phyloP scores from a whole-genome alignment of 2,888 invertebrate genomes.

The Stenotaenia linearis region DNA sequence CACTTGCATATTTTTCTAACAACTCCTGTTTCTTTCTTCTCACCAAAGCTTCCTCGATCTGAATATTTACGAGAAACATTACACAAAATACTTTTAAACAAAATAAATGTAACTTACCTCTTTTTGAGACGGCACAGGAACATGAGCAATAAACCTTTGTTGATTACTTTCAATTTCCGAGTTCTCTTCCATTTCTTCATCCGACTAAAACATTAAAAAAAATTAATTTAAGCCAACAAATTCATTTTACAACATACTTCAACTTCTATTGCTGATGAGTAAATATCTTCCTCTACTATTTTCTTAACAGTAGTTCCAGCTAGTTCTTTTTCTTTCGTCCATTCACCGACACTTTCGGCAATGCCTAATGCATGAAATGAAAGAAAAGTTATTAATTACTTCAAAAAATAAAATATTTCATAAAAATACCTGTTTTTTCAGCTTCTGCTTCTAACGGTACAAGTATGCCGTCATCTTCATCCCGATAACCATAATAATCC shows the following conservation, averaged over 20 bases:
- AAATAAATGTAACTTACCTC: constrained; percentile 58
- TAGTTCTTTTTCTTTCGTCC: constrained; percentile 58
- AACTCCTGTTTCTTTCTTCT: constrained; percentile 87
- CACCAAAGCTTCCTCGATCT: constrained; percentile 82
- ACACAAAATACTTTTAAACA: no score
- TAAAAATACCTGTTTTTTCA: constrained; percentile 67
- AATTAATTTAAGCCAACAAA: not conserved
- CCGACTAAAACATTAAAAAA: constrained; percentile 37
- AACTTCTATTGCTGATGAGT: constrained; percentile 50
- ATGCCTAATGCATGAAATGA: constrained; percentile 48
- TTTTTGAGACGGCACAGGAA: constrained; percentile 87
- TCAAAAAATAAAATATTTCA: no score
- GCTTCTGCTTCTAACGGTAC: constrained; percentile 76
- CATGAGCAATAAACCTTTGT: constrained; percentile 70
- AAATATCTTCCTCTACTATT: constrained; percentile 65
- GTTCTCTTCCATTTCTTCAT: constrained; percentile 39
- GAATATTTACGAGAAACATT: constrained; percentile 32
- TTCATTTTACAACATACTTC: not conserved
- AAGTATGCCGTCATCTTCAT: constrained; percentile 95
- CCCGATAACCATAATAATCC: constrained; percentile 96
- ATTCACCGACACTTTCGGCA: constrained; percentile 61
- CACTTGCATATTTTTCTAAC: constrained; percentile 67
- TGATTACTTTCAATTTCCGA: constrained; percentile 45
- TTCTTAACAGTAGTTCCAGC: constrained; percentile 51
- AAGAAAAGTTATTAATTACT: no score